A percentile compares a stretch with the other conserved stretches of the same genome.
Conservation (phyloP, 2,797 vertebrate genomes). For the Halcyon smyrnensis region DNA sequence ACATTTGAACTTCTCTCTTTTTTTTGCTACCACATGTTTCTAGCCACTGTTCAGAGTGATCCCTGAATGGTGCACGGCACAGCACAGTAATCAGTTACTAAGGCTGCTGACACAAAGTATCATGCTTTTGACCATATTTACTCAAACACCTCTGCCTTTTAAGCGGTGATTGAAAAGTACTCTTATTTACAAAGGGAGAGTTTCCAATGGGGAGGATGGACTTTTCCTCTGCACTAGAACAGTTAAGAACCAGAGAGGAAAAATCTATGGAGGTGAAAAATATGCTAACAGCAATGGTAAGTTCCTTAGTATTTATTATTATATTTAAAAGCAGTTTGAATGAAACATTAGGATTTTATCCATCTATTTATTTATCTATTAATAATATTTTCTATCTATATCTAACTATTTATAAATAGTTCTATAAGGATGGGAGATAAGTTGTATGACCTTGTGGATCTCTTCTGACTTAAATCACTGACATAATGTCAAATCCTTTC, state of each 20-base stretch:
- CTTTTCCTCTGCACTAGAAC: not conserved
- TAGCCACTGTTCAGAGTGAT: not conserved
- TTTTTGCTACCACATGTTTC: not conserved
- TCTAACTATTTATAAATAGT: not conserved
- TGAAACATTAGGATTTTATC: not conserved
- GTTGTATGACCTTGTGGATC: not conserved
- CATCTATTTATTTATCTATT: not conserved
- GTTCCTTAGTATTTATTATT: not conserved
- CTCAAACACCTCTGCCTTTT: not conserved
- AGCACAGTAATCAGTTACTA: not conserved
- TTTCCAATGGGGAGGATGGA: not conserved
- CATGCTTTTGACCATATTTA: not conserved
- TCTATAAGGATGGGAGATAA: not conserved
- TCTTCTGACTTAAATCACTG: not conserved
- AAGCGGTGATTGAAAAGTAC: not conserved
- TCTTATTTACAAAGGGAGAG: not conserved
- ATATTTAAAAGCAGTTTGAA: not conserved
- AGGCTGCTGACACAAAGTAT: not conserved
- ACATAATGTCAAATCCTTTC: not conserved
- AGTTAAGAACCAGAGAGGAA: not conserved
- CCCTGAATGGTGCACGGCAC: not conserved
- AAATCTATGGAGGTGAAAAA: not conserved
- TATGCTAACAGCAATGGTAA: not conserved
- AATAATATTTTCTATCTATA: not conserved
- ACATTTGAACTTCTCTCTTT: not conserved